Base-by-base conservation (phyloP, 2,888 invertebrate genomes). In the Metallyticus violacea region DNA sequence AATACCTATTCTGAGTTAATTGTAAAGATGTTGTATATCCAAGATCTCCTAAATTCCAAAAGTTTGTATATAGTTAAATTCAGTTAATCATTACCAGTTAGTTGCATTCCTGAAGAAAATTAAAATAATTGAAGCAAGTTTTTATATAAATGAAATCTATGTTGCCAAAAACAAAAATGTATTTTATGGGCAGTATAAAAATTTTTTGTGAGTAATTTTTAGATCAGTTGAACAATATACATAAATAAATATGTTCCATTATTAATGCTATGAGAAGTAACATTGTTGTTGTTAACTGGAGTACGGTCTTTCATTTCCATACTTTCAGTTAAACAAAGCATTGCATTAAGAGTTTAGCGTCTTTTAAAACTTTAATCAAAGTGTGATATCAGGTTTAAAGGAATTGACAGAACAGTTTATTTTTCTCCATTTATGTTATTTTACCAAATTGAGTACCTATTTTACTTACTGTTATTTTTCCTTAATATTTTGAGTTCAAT, bases 91-190 rank as follows among this genome's bases (percentile, higher is more conserved):
- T 62, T 77, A 87, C 82, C 40, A 87, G 79, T 87, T 87, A 86
- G 86, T 84, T 86, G 86, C 87, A 87, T 87, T 86, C 86, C 87
- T 86, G 25, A n/a, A 29, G n/a, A 81, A 81, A 62, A 62, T 62
- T 62, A 62, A 62, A 62, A 30, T 30, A 83, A 81, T 30, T 25
- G 77, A 83, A 27, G 30, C 76, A 83, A 77, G n/a, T 86, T 85
- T 87, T 87, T 87, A 86, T 87, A 87, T 87, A 86, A 87, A 86
- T 86, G 77, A 86, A 86, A 85, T 87, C 87, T 86, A 79, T 87
- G 87, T 87, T 87, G 87, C 87, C 87, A 87, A 87, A 87, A 86
- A 84, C 84, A 78, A 77, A 77, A 28, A 80, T 81, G 86, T 87
- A 85, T 86, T 86, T 85, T 86, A 87, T 79, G 86, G 84, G 86